Conservation (phyloP, 2,888 invertebrate species). For the Drosophila falleni region DNA sequence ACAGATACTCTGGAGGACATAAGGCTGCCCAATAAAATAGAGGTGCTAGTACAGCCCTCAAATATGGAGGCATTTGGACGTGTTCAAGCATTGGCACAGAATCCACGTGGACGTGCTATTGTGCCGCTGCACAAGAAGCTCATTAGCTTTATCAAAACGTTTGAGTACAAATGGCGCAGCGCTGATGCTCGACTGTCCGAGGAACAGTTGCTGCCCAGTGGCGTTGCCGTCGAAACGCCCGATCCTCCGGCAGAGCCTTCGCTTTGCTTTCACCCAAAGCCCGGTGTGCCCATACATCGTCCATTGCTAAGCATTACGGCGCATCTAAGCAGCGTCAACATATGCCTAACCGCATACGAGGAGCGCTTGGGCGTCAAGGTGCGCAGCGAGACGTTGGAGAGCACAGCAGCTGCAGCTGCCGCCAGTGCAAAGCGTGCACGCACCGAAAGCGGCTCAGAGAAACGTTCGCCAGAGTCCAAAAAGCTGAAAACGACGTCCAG, state of each 20-base stretch:
- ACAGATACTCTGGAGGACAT: constrained; percentile 90
- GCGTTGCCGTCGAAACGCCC: not conserved
- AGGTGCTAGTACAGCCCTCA: constrained; percentile 91
- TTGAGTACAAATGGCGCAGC: constrained; percentile 92
- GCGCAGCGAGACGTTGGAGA: constrained; percentile 85
- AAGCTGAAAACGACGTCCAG: constrained; percentile 83
- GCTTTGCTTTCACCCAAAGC: constrained; percentile 86
- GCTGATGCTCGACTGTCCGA: constrained; percentile 84
- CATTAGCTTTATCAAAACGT: constrained; percentile 89
- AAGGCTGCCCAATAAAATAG: constrained; percentile 91
- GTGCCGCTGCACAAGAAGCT: constrained; percentile 91
- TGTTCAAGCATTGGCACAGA: constrained; percentile 95
- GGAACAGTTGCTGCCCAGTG: constrained; percentile 51
- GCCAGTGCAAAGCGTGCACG: constrained; percentile 86
- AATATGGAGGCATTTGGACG: constrained; percentile 92
- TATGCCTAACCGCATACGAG: constrained; percentile 92
- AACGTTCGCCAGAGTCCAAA: constrained; percentile 86
- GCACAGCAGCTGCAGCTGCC: constrained; percentile 68
- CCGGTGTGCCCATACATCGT: constrained; percentile 89
- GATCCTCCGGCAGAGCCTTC: constrained; percentile 67
- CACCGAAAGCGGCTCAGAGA: constrained; percentile 88
- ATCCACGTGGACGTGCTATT: constrained; percentile 92
- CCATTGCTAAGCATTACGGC: constrained; percentile 91
- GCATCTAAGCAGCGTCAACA: constrained; percentile 91
- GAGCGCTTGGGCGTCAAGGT: constrained; percentile 89